Evolutionary conservation across 2,888 invertebrate species (phyloP).

Genomic region (Pollenia labialis): DNA sequence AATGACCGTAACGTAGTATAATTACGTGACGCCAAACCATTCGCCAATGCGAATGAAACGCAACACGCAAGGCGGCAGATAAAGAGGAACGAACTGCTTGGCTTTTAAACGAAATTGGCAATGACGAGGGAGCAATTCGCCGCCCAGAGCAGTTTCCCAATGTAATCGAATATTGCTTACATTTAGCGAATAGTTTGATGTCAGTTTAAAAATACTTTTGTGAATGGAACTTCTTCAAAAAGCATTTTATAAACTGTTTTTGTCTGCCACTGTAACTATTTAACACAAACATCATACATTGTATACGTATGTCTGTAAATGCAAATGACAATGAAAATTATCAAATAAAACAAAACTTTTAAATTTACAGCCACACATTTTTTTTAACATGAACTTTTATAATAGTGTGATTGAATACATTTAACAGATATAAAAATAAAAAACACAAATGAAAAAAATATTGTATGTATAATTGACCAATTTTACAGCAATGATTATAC

Average conservation of each 20-base stretch:
- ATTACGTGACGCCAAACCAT: too few species aligned
- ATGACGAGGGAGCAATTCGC: too few species aligned
- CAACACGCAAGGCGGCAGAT: too few species aligned
- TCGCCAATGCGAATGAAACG: too few species aligned
- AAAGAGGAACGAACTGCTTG: too few species aligned
- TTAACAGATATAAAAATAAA: constrained; percentile 39
- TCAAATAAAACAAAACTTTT: constrained; percentile 38
- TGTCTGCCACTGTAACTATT: not conserved
- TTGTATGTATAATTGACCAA: constrained; percentile 64
- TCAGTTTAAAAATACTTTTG: too few species aligned
- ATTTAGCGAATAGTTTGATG: too few species aligned
- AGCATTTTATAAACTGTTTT: not conserved
- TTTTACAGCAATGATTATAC: constrained; percentile 63
- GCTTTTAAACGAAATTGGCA: too few species aligned
- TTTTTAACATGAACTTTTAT: constrained; percentile 38
- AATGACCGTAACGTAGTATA: too few species aligned
- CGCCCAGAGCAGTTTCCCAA: too few species aligned
- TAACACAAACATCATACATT: not conserved
- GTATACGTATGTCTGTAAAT: not conserved
- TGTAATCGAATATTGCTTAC: too few species aligned
- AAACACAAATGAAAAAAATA: constrained; percentile 35
- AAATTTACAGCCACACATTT: constrained; percentile 19
- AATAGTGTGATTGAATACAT: constrained; percentile 52
- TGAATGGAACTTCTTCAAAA: too few species aligned
- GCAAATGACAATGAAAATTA: constrained; percentile 39